These are phyloP conservation scores for Mobula hypostoma DNA, from an alignment of 2,113 vertebrate genomes.

Conservation along the genomic window DNA sequence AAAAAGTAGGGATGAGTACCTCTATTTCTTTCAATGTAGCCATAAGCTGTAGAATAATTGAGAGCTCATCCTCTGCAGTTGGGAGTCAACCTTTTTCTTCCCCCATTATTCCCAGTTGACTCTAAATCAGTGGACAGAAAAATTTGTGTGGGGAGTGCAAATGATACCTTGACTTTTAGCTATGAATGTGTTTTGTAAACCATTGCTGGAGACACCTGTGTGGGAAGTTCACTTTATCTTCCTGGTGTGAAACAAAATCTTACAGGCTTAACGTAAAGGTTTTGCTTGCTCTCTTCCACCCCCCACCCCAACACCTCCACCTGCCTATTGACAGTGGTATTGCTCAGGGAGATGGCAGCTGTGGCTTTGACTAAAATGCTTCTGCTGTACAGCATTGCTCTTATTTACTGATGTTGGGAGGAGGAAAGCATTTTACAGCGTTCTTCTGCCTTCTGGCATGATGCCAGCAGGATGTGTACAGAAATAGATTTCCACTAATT, in stretches of 20 bases:
- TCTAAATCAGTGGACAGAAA: background rate
- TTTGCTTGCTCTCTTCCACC: background rate
- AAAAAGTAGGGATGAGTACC: too few relatives aligned
- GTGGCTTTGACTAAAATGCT: constrained; percentile 17
- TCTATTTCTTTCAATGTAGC: background rate
- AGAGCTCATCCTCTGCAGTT: background rate
- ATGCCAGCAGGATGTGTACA: background rate
- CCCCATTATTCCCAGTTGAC: background rate
- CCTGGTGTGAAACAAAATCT: background rate
- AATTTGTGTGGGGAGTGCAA: background rate
- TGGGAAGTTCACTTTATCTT: background rate
- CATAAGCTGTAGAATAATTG: background rate
- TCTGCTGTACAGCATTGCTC: background rate
- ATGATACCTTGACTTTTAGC: background rate
- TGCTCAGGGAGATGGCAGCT: constrained; percentile 33
- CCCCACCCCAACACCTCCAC: background rate
- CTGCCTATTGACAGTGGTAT: background rate
- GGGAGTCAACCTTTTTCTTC: background rate
- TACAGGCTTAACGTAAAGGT: background rate
- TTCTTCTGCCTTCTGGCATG: background rate
- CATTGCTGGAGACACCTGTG: background rate
- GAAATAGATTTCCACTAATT: background rate
- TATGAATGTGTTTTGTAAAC: constrained; percentile 1
- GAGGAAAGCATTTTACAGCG: background rate
- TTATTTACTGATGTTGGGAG: background rate